Conservation (phyloP, 2,113 vertebrate genomes). For the Acrocephalus arundinaceus region DNA sequence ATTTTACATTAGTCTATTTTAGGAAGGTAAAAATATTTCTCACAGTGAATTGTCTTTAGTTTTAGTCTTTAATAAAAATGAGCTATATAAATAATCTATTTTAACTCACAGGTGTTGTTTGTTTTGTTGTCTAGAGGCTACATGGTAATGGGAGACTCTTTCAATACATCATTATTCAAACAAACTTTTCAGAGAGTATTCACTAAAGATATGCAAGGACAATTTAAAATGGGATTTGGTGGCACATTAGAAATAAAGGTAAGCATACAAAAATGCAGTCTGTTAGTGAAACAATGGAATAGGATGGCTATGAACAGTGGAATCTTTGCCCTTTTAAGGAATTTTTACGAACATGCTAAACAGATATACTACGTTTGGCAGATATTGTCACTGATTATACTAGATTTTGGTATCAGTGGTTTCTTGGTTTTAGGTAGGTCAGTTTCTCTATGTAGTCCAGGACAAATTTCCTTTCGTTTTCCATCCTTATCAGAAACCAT, state of each 20-base stretch:
- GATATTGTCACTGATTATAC: too few species aligned
- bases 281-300: neutral
- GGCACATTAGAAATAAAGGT: conserved; percentile 98
- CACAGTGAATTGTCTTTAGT: neutral
- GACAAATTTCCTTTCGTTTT: neutral
- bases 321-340: neutral
- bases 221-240: conserved; percentile 96
- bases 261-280: conserved; percentile 4
- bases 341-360: neutral
- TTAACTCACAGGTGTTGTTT: neutral
- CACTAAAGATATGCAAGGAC: conserved; percentile 90
- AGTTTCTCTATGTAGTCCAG: neutral
- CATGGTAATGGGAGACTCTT: conserved; percentile 99
- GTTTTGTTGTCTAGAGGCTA: conserved; percentile 82
- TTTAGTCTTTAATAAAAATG: neutral
- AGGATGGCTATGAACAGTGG: neutral
- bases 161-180: conserved; percentile 97
- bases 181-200: conserved; percentile 98
- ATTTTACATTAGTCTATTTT: neutral
- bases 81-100: neutral
- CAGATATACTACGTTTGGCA: neutral
- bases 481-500: neutral
- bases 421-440: neutral
- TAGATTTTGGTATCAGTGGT: neutral
- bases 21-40: neutral